Conservation (phyloP, 2,113 vertebrate species). For the Zapornia atra region DNA sequence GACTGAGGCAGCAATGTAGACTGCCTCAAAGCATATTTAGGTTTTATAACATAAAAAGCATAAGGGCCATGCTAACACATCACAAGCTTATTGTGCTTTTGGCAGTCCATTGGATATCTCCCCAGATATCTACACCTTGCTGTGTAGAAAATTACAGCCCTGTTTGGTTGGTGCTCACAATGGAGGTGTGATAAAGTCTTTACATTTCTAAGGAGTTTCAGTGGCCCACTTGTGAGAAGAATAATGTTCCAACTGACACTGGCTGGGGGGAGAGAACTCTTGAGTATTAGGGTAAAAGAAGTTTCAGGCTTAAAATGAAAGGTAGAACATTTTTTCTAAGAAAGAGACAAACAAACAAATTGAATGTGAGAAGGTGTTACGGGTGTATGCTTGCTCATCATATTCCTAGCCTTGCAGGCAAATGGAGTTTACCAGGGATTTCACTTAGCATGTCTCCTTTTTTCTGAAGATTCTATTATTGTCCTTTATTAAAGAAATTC, state of each 20-base stretch:
- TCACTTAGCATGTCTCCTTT: neutral
- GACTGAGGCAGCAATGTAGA: neutral
- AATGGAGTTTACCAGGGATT: neutral
- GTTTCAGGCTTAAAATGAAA: neutral
- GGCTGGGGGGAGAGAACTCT: neutral
- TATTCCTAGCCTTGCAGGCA: neutral
- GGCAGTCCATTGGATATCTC: neutral
- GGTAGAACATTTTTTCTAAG: neutral
- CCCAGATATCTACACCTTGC: neutral
- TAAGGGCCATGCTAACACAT: neutral
- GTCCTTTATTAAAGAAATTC: neutral
- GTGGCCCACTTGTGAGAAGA: neutral
- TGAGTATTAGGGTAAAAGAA: neutral
- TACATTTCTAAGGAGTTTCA: neutral
- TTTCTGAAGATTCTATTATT: neutral
- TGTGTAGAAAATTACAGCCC: neutral
- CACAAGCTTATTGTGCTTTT: neutral
- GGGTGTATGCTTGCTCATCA: neutral
- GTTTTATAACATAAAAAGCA: neutral
- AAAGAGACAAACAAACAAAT: neutral
- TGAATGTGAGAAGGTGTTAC: neutral
- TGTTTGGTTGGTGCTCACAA: neutral
- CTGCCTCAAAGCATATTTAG: neutral
- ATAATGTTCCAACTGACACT: neutral
- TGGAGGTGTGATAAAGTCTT: neutral